These are phyloP conservation scores for Bos taurus DNA, from an alignment of 2,113 vertebrate genomes.

Conservation along the genomic window DNA sequence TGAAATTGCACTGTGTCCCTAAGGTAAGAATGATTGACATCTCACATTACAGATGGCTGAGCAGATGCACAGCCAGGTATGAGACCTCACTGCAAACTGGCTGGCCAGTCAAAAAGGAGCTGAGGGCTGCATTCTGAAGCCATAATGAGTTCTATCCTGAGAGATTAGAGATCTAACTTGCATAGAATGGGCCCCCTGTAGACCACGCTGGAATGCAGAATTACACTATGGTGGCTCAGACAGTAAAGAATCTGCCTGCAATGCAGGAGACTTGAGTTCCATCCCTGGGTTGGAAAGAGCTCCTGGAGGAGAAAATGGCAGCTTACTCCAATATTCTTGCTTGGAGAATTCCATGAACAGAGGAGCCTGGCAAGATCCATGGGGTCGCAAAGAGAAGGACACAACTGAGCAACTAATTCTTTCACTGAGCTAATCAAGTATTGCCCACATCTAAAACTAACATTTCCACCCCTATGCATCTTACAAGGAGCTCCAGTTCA, in stretches of 20 bases:
- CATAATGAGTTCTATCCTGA: neutral
- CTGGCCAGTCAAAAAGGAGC: neutral
- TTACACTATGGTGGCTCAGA: neutral
- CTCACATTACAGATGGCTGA: conserved; percentile 55
- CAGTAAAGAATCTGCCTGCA: neutral
- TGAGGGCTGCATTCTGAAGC: conserved; percentile 7
- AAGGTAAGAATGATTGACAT: conserved; percentile 61
- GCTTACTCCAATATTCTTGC: neutral
- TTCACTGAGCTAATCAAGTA: neutral
- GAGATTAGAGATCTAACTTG: neutral
- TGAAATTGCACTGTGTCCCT: conserved; percentile 50
- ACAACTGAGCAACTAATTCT: neutral
- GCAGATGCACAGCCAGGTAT: conserved; percentile 51
- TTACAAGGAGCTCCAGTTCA: neutral
- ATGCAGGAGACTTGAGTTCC: neutral
- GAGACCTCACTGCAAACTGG: neutral
- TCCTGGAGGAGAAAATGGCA: neutral
- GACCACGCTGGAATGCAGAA: conserved; percentile 15
- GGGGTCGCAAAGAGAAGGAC: neutral
- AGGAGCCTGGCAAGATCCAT: neutral
- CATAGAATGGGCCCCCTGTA: neutral
- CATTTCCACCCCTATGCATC: neutral
- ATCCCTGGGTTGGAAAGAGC: neutral
- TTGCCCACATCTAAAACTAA: neutral
- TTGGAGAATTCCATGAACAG: neutral